Base-by-base conservation (phyloP, 2,113 vertebrate genomes). In the Leuciscus idus region DNA sequence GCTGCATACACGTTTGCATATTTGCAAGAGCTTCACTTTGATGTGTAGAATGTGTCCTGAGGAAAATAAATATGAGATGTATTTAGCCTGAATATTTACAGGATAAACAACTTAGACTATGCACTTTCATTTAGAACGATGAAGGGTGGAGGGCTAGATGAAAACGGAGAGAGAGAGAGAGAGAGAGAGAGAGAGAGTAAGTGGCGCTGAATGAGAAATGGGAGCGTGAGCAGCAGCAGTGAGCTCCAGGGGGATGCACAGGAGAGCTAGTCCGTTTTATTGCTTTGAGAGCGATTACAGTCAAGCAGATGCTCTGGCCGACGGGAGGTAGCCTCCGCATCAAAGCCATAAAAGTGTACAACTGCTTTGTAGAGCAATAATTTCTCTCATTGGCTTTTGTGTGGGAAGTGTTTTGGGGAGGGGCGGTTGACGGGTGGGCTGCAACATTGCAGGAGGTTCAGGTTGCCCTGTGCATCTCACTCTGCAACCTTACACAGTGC, bases 341-440 rank as follows among this genome's bases (percentile, higher is more conserved):
- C 93, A 91, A 93, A 93, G 92, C 89, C 92, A 91, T 96, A 95
- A 96, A 95, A 95, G 93, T 93, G 95, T 92, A 95, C 93, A 94
- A 93, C 91, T 88, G 89, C 91, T 95, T 96, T 95, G 95, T 95
- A 93, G 93, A 92, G 91, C 94, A 95, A 96, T 96, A 94, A 95
- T 95, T 96, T 95, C 94, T 92, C 91, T 92, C 93, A 90, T 94
- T 93, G 93, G 91, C 92, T 94, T 89, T 88, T 88, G 43, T 88
- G 89, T 91, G 92, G 91, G 93, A 89, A 94, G 94, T 46, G 93
- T 94, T 88, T 88, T 92, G 89, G 90, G 91, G 91, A 79, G 61
- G 50, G 88, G 61, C 10, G 74, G 66, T n/a, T 15, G 59, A 39
- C 3, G 57, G 26, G 57, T 30, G 52, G 39, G 55, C n/a, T 30